Percentiles rank a stretch among this genome's conserved stretches.
These are phyloP conservation scores for Nibea albiflora DNA, from an alignment of 2,113 vertebrate species.

Conservation along the genomic window DNA sequence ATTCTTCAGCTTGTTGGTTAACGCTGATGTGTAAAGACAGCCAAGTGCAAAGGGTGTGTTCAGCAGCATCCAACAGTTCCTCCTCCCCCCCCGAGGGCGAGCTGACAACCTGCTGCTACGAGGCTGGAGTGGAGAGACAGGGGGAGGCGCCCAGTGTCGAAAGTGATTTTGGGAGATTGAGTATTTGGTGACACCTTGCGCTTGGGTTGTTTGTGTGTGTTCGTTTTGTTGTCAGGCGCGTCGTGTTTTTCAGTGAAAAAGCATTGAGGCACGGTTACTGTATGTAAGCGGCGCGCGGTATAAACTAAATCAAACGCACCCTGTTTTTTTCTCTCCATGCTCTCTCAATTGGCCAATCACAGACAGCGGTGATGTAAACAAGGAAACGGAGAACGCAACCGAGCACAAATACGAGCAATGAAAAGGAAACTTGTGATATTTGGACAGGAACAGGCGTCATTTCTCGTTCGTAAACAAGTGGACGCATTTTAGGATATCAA, in stretches of 20 bases:
- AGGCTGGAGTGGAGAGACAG: background rate
- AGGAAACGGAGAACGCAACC: conserved; percentile 61
- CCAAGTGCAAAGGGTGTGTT: conserved; percentile 41
- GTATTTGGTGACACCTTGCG: background rate
- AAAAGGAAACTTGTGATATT: background rate
- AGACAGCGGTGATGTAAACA: conserved; percentile 74
- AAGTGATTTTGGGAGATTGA: conserved; percentile 55
- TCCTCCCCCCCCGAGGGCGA: conserved; percentile 15
- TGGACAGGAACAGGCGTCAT: background rate
- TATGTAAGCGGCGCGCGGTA: fast-evolving
- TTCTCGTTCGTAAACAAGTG: background rate
- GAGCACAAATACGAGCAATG: background rate
- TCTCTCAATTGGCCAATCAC: conserved; percentile 63
- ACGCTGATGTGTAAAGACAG: conserved; percentile 2
- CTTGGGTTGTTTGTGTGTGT: background rate
- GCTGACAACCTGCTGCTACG: conserved; percentile 48
- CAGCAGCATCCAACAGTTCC: conserved; percentile 45
- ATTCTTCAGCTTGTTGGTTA: background rate
- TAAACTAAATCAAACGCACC: conserved; percentile 2
- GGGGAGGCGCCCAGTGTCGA: conserved; percentile 17
- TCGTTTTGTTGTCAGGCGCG: conserved; percentile 9
- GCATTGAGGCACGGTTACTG: fast-evolving
- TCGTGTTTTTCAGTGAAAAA: background rate
- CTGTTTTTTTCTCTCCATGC: fast-evolving
- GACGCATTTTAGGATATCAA: background rate